Evolutionary conservation across 2,797 vertebrate species (phyloP), one percentile per base, ranked within the genome.

Genomic region (Menidia menidia): DNA sequence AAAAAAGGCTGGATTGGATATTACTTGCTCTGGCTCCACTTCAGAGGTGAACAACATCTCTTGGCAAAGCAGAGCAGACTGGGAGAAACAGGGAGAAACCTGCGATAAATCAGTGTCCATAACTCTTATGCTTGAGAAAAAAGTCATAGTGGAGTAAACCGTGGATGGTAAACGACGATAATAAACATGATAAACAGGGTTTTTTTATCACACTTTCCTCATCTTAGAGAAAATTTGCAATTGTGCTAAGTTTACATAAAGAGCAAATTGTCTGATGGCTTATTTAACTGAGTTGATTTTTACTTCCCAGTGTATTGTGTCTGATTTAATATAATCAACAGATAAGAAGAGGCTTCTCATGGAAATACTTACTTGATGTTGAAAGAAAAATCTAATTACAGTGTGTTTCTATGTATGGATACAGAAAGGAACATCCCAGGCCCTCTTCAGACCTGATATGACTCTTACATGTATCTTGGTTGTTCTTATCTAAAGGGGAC

Each of bases 131-230:
- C 33, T 60, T 60, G 63, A 67, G 60, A 62, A 80, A 62, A 80
- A 70, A 69, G 43, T 69, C 57, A 48, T 12, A 71, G 77, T 76
- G 68, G 32, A 80, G 76, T 75, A 65, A 81, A 77, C 43, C 56
- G 35, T 35, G 39, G 3, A 31, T 3, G 30, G 16, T 7, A 15
- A 45, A 18, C 47, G 16, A 42, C 13, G 35, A 33, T 43, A 19
- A 16, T 16, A 64, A 64, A 32, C 11, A n/a, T 33, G n/a, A 12
- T 10, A 66, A 64, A 30, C 44, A 10, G 8, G 8, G 39, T 60
- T 53, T 73, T 60, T 13, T 33, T 31, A 33, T 14, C 8, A 41
- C n/a, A 18, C 35, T 5, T 47, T 47, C 1, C 3, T 8, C 16
- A 6, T 9, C n/a, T 45, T 5, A 45, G 25, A 25, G 25, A 25